Percentiles rank a stretch among this genome's conserved stretches.
Evolutionary conservation across 2,797 vertebrate species (phyloP).

Genomic region (Sebastes dallii): DNA sequence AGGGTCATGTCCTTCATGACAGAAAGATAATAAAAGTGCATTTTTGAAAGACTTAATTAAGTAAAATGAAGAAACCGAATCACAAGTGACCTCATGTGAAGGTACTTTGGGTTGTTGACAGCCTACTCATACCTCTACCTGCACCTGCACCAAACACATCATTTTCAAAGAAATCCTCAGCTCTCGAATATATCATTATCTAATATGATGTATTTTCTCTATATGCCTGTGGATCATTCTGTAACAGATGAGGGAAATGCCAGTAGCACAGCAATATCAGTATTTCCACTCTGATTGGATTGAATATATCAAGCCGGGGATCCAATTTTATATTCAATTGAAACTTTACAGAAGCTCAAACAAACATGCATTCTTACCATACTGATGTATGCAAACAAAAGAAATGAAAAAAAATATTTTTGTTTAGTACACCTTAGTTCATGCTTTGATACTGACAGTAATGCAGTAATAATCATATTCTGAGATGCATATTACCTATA

Average conservation of each 20-base stretch:
- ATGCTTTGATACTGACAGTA: not conserved
- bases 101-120: not conserved
- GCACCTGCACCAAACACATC: not conserved
- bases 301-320: not conserved
- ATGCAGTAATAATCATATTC: not conserved
- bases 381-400: conserved; percentile 11
- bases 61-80: not conserved
- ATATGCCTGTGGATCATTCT: not conserved
- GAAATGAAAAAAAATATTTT: not conserved
- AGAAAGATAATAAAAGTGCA: conserved; percentile 54
- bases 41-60: conserved; percentile 52
- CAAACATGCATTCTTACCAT: conserved; percentile 20
- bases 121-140: not conserved
- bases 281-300: not conserved
- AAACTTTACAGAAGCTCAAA: not conserved
- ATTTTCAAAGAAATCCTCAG: not conserved
- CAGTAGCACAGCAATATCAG: not conserved
- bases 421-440: not conserved
- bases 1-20: conserved; percentile 30
- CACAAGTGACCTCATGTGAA: not conserved
- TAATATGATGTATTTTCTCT: not conserved
- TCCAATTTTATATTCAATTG: not conserved
- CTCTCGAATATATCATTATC: not conserved
- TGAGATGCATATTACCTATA: not conserved
- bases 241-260: not conserved